Evolutionary conservation across 2,888 invertebrate species (phyloP).

Genomic region (Diplolepis rosae): DNA sequence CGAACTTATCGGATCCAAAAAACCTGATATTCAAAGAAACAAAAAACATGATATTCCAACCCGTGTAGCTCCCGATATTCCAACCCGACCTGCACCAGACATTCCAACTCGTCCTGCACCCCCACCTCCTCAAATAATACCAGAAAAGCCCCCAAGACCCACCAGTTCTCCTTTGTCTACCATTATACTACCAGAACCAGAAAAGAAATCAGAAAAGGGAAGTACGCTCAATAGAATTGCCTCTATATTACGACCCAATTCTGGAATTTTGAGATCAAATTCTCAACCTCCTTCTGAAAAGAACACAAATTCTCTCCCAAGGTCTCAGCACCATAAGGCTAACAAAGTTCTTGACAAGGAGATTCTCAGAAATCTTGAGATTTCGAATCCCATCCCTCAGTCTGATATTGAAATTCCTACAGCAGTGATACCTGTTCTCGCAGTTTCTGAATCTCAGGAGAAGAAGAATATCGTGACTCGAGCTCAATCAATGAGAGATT

Average conservation of each 20-base stretch:
- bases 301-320: slow-evolving; percentile 78
- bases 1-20: slow-evolving; percentile 80
- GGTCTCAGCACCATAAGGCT: slow-evolving; percentile 78
- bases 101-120: slow-evolving; percentile 51
- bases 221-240: slow-evolving; percentile 83
- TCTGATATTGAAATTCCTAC: slow-evolving; percentile 79
- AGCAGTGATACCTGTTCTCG: slow-evolving; percentile 77
- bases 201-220: slow-evolving; percentile 72
- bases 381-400: slow-evolving; percentile 88
- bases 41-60: slow-evolving; percentile 56
- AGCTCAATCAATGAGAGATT: slow-evolving; percentile 87
- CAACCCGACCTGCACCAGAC: slow-evolving; percentile 78
- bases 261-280: slow-evolving; percentile 76
- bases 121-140: slow-evolving; percentile 65
- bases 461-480: slow-evolving; percentile 81
- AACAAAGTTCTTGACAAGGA: slow-evolving; percentile 83
- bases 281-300: slow-evolving; percentile 49
- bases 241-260: slow-evolving; percentile 77
- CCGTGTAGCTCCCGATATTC: slow-evolving; percentile 78
- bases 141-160: slow-evolving; percentile 56
- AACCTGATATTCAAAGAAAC: too few species aligned
- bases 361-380: slow-evolving; percentile 83
- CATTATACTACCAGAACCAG: slow-evolving; percentile 51
- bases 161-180: slow-evolving; percentile 60
- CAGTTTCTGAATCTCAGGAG: slow-evolving; percentile 76